Percentiles rank a stretch among this genome's conserved stretches.
Evolutionary conservation across 2,797 vertebrate species (phyloP).

Genomic region (Allochrocebus solatus): DNA sequence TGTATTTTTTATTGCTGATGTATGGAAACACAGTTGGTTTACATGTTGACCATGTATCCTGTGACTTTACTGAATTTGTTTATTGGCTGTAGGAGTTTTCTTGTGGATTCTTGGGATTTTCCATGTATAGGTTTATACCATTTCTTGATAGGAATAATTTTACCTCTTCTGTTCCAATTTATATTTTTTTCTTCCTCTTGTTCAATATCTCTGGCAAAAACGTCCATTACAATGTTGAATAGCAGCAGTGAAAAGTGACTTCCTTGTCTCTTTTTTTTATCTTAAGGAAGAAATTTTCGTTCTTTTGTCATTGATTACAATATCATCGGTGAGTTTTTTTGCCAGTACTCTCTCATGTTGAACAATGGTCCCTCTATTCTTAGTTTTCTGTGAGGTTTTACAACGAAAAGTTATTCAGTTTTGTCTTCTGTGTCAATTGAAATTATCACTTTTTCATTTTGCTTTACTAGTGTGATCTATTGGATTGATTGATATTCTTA

Average conservation of each 20-base stretch:
- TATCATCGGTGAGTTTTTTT: not conserved
- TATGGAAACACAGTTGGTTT: not conserved
- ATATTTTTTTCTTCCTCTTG: not conserved
- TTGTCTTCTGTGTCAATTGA: not conserved
- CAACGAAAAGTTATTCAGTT: not conserved
- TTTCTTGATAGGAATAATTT: not conserved
- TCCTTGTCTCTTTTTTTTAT: not conserved
- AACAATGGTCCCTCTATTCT: not conserved
- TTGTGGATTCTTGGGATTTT: not conserved
- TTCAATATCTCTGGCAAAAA: not conserved
- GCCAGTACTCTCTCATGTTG: not conserved
- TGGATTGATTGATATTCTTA: not conserved
- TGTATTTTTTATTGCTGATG: not conserved
- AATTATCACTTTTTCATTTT: not conserved
- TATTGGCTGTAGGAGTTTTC: not conserved
- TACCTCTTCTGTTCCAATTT: not conserved
- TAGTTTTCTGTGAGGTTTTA: not conserved
- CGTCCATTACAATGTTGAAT: not conserved
- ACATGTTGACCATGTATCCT: not conserved
- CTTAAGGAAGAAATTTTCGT: not conserved
- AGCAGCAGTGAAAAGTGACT: not conserved
- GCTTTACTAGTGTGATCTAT: not conserved
- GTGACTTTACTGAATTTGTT: not conserved
- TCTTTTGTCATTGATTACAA: not conserved
- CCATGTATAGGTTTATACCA: not conserved